Evolutionary conservation across 1,140 invertebrate genomes (phyloP), one percentile per base, ranked within the genome.

Genomic region (Scaptomyza graminum): DNA sequence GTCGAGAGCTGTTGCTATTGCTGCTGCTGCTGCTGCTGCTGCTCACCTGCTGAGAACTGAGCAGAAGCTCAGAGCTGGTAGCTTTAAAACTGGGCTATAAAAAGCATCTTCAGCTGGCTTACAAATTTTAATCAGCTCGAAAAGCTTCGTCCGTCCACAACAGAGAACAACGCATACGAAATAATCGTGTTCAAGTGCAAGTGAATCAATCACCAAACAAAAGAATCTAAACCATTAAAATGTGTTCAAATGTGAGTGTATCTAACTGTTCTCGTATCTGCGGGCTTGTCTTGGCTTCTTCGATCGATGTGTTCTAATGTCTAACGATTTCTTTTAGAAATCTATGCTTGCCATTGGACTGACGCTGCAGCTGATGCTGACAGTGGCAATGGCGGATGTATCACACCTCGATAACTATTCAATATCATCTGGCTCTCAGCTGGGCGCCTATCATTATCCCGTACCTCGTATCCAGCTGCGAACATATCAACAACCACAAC

Each of bases 101-200:
- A 91, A 91, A 91, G 90, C 90, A 91, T 91, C 90, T 91, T 90
- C 83, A 72, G 70, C 61, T 72, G 68, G 61, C 71, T 76, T 73
- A 85, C 79, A 80, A 91, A 90, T 90, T 91, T 91, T 91, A 91
- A 91, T 91, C 90, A 91, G 76, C 76, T 56, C 72, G 72, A 71
- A 84, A 83, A 90, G 90, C 90, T 90, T 61, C 72, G 70, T 41
- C 60, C 54, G 75, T 63, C 54, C 75, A 87, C 89, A 90, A 68
- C 81, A 22, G 41, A 41, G 12, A 41, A n/a, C 11, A 46, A 55
- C 39, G 7, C 22, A 57, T 22, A 41, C 52, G 5, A 13, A 4
- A 8, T 15, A 57, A 41, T 12, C 55, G 55, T n/a, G 41, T 31
- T 56, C 9, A 31, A 25, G 54, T 44, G 41, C 41, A 43, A 46